These are phyloP conservation scores for Entomobrya multifasciata DNA, from an alignment of 2,888 invertebrate genomes.

Conservation along the genomic window DNA sequence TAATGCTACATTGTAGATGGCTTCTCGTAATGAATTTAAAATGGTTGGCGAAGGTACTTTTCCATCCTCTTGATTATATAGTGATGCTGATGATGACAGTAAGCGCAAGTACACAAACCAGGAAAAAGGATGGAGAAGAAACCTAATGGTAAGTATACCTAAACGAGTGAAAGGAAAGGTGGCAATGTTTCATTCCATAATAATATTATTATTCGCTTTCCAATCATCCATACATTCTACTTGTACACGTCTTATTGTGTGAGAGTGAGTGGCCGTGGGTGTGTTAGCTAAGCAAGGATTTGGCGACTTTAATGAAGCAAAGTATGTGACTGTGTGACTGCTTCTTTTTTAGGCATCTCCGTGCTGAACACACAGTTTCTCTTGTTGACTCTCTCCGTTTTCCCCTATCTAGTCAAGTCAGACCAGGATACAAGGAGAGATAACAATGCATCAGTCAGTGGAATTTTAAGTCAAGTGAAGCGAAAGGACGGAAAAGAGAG, in stretches of 20 bases:
- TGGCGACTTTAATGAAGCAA: conserved; percentile 33
- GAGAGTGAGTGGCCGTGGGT: background rate
- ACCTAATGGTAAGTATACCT: too few relatives aligned
- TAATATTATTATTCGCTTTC: conserved; percentile 26
- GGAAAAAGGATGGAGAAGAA: background rate
- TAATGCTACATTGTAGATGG: background rate
- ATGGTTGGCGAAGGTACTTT: conserved; percentile 23
- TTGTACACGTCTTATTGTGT: too few relatives aligned
- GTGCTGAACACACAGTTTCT: too few relatives aligned
- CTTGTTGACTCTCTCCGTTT: background rate
- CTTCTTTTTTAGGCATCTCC: too few relatives aligned
- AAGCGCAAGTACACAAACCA: background rate
- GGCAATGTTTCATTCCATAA: conserved; percentile 44
- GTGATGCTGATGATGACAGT: background rate
- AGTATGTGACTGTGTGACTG: conserved; percentile 2
- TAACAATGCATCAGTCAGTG: conserved; percentile 42
- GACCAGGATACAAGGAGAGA: too few relatives aligned
- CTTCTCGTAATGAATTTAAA: conserved; percentile 53
- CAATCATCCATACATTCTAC: too few relatives aligned
- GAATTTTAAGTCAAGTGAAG: conserved; percentile 52
- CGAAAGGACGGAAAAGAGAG: conserved; percentile 54
- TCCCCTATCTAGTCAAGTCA: background rate
- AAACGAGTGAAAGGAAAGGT: conserved; percentile 25
- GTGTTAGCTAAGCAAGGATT: conserved; percentile 23
- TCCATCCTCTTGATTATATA: background rate